Evolutionary conservation across 1,140 invertebrate genomes (phyloP).

Genomic region (Aradophagus sp.): DNA sequence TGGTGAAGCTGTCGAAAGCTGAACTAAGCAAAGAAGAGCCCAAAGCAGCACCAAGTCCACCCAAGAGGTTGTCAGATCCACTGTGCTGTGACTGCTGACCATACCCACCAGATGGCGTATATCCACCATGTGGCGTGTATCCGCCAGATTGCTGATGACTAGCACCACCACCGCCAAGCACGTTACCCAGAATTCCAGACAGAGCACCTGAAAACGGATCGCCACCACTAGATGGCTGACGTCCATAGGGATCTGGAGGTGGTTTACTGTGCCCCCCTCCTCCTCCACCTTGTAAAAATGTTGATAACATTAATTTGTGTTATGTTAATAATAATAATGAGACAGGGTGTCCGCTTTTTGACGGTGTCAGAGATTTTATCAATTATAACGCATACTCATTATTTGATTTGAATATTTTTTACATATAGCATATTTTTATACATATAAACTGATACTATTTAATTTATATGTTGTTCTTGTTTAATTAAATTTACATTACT

Average conservation of each 20-base stretch:
- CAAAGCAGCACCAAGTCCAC: slow-evolving; percentile 64
- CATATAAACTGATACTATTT: too few relatives aligned
- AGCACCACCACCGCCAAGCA: slow-evolving; percentile 69
- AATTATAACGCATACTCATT: too few relatives aligned
- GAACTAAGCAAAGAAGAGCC: slow-evolving; percentile 67
- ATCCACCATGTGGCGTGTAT: slow-evolving; percentile 43
- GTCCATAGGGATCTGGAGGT: slow-evolving; percentile 30
- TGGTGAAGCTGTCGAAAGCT: slow-evolving; percentile 66
- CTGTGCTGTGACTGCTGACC: slow-evolving; percentile 55
- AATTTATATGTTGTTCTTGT: too few relatives aligned
- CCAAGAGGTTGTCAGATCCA: slow-evolving; percentile 63
- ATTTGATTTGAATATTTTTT: too few relatives aligned
- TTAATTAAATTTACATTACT: too few relatives aligned
- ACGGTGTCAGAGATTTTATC: too few relatives aligned
- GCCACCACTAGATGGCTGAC: slow-evolving; percentile 36
- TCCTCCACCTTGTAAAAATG: too few relatives aligned
- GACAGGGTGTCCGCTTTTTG: too few relatives aligned
- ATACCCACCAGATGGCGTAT: slow-evolving; percentile 64
- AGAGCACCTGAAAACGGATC: slow-evolving; percentile 63
- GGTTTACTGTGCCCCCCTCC: slow-evolving; percentile 49
- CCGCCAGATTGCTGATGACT: too few relatives aligned
- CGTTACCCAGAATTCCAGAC: slow-evolving; percentile 65
- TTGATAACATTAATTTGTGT: too few relatives aligned
- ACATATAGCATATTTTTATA: too few relatives aligned
- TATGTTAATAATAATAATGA: too few relatives aligned